These are phyloP conservation scores for Chrysolina americana DNA, from an alignment of 2,888 invertebrate species.

Conservation along the genomic window DNA sequence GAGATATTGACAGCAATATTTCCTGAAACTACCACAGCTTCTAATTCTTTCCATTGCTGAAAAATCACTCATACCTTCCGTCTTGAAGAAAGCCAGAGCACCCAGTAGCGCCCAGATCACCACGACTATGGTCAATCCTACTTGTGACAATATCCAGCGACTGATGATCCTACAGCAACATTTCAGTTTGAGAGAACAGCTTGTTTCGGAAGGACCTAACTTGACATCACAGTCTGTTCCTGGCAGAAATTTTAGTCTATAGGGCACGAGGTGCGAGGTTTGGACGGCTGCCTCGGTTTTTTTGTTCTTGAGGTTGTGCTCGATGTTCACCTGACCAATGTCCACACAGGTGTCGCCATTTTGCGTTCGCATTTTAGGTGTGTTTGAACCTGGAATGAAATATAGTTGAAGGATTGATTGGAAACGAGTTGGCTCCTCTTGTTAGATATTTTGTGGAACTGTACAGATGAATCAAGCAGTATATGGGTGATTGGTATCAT, in stretches of 20 bases:
- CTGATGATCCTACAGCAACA: constrained; percentile 69
- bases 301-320: constrained; percentile 61
- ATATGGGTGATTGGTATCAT: too few relatives aligned
- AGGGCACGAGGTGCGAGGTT: constrained; percentile 69
- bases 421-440: too few relatives aligned
- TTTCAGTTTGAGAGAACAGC: constrained; percentile 61
- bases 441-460: too few relatives aligned
- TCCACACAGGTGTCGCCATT: constrained; percentile 62
- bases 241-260: constrained; percentile 74
- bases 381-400: constrained; percentile 45
- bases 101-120: constrained; percentile 77
- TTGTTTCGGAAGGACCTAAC: constrained; percentile 63
- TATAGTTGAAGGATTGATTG: too few relatives aligned
- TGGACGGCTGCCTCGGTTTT: constrained; percentile 69
- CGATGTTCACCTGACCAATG: constrained; percentile 65
- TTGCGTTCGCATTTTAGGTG: constrained; percentile 60
- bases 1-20: too few relatives aligned
- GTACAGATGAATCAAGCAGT: too few relatives aligned
- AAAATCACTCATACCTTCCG: constrained; percentile 73
- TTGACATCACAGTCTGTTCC: constrained; percentile 61
- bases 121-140: constrained; percentile 75
- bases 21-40: too few relatives aligned
- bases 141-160: constrained; percentile 73
- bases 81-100: constrained; percentile 76
- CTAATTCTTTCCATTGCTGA: too few relatives aligned